phyloP scores from a whole-genome alignment of 2,888 invertebrate species.

The Blastobasis lacticolella region DNA sequence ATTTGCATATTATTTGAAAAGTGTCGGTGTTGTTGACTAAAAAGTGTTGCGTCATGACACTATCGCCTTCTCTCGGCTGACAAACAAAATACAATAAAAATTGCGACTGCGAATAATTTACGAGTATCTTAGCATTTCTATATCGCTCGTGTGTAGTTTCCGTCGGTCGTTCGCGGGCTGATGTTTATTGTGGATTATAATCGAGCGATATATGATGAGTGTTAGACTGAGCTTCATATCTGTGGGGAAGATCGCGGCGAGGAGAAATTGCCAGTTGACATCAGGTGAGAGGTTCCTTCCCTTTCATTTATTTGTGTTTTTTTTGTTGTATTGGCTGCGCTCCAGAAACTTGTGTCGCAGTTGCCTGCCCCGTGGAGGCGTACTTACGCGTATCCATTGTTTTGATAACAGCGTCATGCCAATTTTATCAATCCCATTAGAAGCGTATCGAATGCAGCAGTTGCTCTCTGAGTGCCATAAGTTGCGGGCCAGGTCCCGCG shows the following conservation, averaged over 20 bases:
- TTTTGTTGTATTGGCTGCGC: conserved; percentile 45
- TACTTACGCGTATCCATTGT: conserved; percentile 18
- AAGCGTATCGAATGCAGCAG: background rate
- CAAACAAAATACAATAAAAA: conserved; percentile 71
- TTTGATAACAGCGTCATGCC: conserved; percentile 1
- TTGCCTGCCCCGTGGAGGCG: conserved; percentile 23
- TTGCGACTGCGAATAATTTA: conserved; percentile 43
- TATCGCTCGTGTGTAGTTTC: conserved; percentile 38
- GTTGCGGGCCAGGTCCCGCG: background rate
- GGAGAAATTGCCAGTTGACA: conserved; percentile 62
- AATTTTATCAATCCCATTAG: background rate
- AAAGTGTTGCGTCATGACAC: conserved; percentile 75
- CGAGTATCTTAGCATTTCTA: conserved; percentile 39
- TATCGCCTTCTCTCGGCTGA: conserved; percentile 63
- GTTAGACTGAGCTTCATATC: conserved; percentile 66
- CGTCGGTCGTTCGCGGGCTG: conserved; percentile 44
- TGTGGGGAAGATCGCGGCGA: conserved; percentile 62
- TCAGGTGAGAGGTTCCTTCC: conserved; percentile 49
- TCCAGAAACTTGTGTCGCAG: conserved; percentile 49
- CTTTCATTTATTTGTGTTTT: conserved; percentile 28
- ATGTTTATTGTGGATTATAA: conserved; percentile 52
- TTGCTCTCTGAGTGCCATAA: background rate
- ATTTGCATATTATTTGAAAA: conserved; percentile 39
- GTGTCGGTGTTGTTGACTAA: conserved; percentile 59
- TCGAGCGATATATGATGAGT: conserved; percentile 60